Evolutionary conservation across 92 coral and sea anemone species (phyloP), one percentile per base, ranked within the genome.

Genomic region (Porites lobata): DNA sequence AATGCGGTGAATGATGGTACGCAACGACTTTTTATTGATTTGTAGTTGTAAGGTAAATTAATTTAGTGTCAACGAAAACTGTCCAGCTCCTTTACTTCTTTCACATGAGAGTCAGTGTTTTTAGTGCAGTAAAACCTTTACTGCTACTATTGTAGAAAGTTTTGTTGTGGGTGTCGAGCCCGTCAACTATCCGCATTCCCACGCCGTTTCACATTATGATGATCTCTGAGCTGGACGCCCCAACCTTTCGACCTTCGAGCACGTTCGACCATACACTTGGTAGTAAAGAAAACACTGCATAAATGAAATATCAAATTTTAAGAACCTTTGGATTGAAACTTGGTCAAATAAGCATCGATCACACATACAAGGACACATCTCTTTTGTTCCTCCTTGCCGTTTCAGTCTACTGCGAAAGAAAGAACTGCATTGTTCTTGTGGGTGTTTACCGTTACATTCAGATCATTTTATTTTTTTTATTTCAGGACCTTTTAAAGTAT

Each of bases 401-500:
- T 38, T 38, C 47, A 38, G 47, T 0, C 47, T 4, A 0, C 47
- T 38, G 5, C 47, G 0, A 38, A 38, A 38, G n/a, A n/a, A 38
- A 38, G 0, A 38, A 38, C 47, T 38, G 47, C 47, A 38, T 0
- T 38, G 47, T 38, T 38, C 47, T 38, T 38, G 6, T 0, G 7
- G 47, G 47, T 38, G 47, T 38, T 38, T 38, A 38, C 47, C 47
- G n/a, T n/a, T n/a, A n/a, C n/a, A n/a, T n/a, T n/a, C n/a, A n/a
- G n/a, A n/a, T n/a, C 58, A 53, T 11, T 4, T 53, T 53, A 53
- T 53, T 53, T 11, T 1, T n/a, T 54, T 54, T 54, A 0, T 54
- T 9, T 13, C n/a, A 86, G 91, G 88, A 4, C 86, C 89, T 21
- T 92, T 75, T 54, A 59, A 88, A 70, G 65, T 88, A 43, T 20